A percentile compares a stretch with the other conserved stretches of the same genome.
phyloP scores from a whole-genome alignment of 2,888 invertebrate species.

The Zele albiditarsus region DNA sequence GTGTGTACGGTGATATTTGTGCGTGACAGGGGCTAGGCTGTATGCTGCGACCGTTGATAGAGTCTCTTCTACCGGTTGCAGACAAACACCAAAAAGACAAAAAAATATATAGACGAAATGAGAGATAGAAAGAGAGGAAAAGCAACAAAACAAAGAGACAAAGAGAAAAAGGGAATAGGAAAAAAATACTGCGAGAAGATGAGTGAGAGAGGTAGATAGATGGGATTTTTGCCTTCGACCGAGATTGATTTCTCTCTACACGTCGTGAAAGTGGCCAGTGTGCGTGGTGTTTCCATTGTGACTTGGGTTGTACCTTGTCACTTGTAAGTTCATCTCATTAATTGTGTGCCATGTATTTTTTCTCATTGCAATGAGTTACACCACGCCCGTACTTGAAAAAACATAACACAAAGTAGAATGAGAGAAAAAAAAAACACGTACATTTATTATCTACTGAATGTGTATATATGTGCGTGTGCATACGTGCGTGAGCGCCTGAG shows the following conservation, averaged over 20 bases:
- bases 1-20: not conserved
- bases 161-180: no score
- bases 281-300: slow-evolving; percentile 55
- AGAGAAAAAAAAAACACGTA: not conserved
- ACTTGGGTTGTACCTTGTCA: slow-evolving; percentile 48
- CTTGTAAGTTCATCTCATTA: slow-evolving; percentile 32
- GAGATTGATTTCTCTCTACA: slow-evolving; percentile 42
- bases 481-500: not conserved
- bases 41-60: slow-evolving; percentile 41
- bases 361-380: slow-evolving; percentile 4
- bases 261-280: slow-evolving; percentile 40
- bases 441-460: not conserved
- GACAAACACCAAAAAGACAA: not conserved
- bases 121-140: not conserved
- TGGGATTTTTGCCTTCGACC: slow-evolving; percentile 24
- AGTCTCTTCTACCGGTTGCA: not conserved
- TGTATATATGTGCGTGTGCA: not conserved
- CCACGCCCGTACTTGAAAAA: slow-evolving; percentile 34
- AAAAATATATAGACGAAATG: not conserved
- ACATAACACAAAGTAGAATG: slow-evolving; percentile 8
- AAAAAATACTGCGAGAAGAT: slow-evolving; percentile 13
- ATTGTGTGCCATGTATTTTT: not conserved
- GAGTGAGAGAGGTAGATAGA: slow-evolving; percentile 21
- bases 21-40: slow-evolving; percentile 9
- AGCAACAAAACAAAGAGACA: not conserved